Base-by-base conservation (phyloP, 2,113 vertebrate genomes). In the Amazona guildingii region DNA sequence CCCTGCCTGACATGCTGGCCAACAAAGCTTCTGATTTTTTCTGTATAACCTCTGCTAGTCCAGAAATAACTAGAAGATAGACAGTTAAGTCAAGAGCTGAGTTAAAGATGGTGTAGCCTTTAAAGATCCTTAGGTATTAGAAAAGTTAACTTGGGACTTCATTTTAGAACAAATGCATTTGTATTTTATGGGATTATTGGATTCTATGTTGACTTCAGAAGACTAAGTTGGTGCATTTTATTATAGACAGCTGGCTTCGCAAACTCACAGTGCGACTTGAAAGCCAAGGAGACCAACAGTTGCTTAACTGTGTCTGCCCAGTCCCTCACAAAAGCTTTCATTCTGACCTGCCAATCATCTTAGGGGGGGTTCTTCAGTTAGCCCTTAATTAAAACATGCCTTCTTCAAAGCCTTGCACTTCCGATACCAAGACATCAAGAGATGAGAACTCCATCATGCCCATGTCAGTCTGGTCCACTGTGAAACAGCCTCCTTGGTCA, bases 21-120 rank as follows among this genome's bases (percentile, higher is more conserved):
- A 79, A 48, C 8, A 87, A 44, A 57, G 24, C n/a, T 81, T 54
- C 57, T 72, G 61, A 33, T 39, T 78, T 52, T 9, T 78, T 55
- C 37, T 69, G 10, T 62, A 10, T 13, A 57, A 73, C 17, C 14
- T 74, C 43, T 64, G 17, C 21, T 82, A 29, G 23, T 77, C 46
- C 72, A 63, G 61, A 83, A 93, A 74, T 67, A 81, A 39, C 21
- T 35, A 51, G 17, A 52, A 52, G 44, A 52, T 3, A 80, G 13
- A 64, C 0, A 0, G 10, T 54, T 6, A 15, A 73, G 33, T 18
- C 4, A 7, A 73, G 52, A 80, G 44, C 11, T 55, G 15, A 79
- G 16, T 52, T 86, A 77, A 90, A 83, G 61, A 13, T 8, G 37
- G 13, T 7, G 5, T n/a, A 41, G 15, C 44, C 17, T 93, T 90